Percentiles rank a stretch among this genome's conserved stretches.
Conservation (phyloP, 2,113 vertebrate genomes). For the Trichomycterus rosablanca region DNA sequence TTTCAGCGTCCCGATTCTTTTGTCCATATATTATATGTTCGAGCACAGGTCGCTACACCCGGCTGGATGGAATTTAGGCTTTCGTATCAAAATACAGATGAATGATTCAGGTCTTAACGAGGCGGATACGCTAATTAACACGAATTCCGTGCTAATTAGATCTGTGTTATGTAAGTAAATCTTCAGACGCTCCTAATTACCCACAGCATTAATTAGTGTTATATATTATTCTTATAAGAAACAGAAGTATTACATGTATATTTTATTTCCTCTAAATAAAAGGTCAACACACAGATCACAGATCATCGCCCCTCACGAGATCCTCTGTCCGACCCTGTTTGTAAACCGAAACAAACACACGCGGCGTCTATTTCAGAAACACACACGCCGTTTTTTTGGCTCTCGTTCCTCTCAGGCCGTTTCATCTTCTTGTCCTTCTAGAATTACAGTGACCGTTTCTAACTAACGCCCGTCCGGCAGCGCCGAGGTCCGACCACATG, state of each 20-base stretch:
- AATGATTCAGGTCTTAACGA: background rate
- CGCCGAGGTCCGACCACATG: conserved; percentile 81
- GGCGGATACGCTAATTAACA: too few species aligned
- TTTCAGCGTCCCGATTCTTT: too few species aligned
- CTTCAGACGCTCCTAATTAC: too few species aligned
- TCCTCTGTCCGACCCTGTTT: too few species aligned
- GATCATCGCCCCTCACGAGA: conserved; percentile 1
- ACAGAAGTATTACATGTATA: too few species aligned
- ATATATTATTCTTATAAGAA: too few species aligned
- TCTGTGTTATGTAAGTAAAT: too few species aligned
- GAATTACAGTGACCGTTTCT: conserved; percentile 90
- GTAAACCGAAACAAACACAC: background rate
- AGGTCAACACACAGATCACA: background rate
- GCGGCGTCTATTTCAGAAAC: conserved; percentile 3
- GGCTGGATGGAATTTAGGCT: too few species aligned
- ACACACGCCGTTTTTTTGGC: conserved; percentile 2
- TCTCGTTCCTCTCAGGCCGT: conserved; percentile 54
- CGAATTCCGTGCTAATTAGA: too few species aligned
- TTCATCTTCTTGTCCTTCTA: conserved; percentile 80
- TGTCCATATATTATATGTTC: too few species aligned
- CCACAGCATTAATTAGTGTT: too few species aligned
- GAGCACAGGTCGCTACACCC: too few species aligned
- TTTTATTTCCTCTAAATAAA: conserved; percentile 1
- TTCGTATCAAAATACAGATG: conserved; percentile 11
- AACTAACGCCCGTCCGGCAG: conserved; percentile 78